Conservation (phyloP, 2,797 vertebrate genomes). For the Parauchenoglanis ngamensis region DNA sequence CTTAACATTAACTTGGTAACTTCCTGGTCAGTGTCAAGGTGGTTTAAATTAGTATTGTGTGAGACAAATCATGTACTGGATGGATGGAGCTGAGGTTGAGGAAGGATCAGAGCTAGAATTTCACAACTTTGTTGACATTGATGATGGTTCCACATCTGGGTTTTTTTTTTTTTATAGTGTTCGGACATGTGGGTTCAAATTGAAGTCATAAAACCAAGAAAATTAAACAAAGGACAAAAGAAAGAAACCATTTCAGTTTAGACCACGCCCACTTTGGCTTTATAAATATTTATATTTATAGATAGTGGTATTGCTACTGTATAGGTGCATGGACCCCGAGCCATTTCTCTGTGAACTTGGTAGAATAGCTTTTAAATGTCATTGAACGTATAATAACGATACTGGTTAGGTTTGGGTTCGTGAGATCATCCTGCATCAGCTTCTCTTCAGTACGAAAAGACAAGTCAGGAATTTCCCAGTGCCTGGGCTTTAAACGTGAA, state of each 20-base stretch:
- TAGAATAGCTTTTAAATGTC: not conserved
- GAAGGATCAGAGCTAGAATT: not conserved
- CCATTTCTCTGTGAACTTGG: not conserved
- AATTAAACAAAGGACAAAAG: not conserved
- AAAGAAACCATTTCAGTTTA: not conserved
- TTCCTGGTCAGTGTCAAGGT: not conserved
- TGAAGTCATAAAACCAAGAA: not conserved
- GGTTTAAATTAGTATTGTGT: not conserved
- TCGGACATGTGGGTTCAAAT: not conserved
- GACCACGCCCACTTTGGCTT: not conserved
- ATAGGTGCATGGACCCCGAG: not conserved
- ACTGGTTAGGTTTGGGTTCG: not conserved
- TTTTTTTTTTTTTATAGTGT: not conserved
- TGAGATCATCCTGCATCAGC: not conserved
- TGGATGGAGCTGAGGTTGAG: not conserved
- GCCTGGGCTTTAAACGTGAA: conserved; percentile 71
- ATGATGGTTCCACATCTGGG: not conserved
- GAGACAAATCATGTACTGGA: not conserved
- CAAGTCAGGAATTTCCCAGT: conserved; percentile 70
- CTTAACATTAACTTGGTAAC: not conserved
- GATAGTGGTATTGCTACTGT: not conserved
- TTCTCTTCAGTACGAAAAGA: conserved; percentile 2
- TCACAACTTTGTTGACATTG: not conserved
- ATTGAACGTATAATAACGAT: not conserved
- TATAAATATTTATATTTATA: not conserved